Base-by-base conservation (phyloP, 2,113 vertebrate genomes). In the Chaetops frenatus region DNA sequence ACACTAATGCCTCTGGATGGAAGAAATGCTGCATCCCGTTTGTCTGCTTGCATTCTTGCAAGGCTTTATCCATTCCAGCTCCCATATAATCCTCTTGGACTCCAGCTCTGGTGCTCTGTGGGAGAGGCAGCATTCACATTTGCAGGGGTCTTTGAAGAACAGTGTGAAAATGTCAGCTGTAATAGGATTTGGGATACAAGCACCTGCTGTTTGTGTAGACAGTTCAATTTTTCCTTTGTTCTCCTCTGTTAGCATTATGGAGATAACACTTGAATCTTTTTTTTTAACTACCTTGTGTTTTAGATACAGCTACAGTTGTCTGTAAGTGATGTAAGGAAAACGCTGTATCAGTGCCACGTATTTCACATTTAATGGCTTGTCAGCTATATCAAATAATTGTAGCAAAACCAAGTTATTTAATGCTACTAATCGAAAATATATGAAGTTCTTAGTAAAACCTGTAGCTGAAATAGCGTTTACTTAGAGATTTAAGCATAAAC, bases 81-180 rank as follows among this genome's bases (percentile, higher is more conserved):
- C 62, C 64, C 0, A 0, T 54, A n/a, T 91, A 80, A 82, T 94
- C 66, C 71, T 73, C 91, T 88, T 9, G 18, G 78, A 33, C 40
- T 64, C 56, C 31, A 36, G 47, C 60, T 70, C 29, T 85, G 76
- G 23, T 62, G 67, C 60, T 90, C 47, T 42, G 47, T 66, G 47
- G 64, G 56, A 81, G 58, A 58, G 51, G 10, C 47, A 56, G 65
- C 17, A 2, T 67, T 88, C 35, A 66, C 44, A 33, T 86, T 92
- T 86, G 72, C 56, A 48, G 83, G 51, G 11, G 23, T 81, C 92
- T 94, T 94, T 88, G 83, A 93, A 83, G 91, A 95, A 20, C 80
- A 67, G 72, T 56, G 72, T 83, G 92, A 91, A 88, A 94, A 92
- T 73, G 90, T 62, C n/a, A 5, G 58, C 69, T 70, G 3, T 81